A percentile compares a stretch with the other conserved stretches of the same genome.
Conservation (phyloP, 23 tunicate species). For the Diplosoma virens region DNA sequence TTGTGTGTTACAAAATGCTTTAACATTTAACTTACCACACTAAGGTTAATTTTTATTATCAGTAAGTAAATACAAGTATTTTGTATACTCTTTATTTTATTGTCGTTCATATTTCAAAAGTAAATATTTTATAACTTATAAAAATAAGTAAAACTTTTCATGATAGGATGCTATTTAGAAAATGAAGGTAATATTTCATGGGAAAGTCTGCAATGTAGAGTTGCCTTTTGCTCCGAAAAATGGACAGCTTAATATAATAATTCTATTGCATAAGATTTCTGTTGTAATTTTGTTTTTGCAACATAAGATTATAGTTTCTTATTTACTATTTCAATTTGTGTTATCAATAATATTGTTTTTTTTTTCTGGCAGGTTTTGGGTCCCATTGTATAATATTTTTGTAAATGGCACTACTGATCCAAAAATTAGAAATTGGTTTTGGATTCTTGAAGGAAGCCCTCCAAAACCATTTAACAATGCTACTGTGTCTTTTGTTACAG, state of each 20-base stretch:
- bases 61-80: background rate
- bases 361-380: slow-evolving; percentile 56
- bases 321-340: too few species aligned
- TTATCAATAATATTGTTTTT: background rate
- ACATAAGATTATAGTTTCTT: too few species aligned
- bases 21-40: background rate
- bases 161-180: background rate
- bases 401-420: slow-evolving; percentile 14
- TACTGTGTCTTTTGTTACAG: slow-evolving; percentile 32
- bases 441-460: slow-evolving; percentile 37
- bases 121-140: background rate
- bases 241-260: too few species aligned
- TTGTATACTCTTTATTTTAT: background rate
- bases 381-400: slow-evolving; percentile 38
- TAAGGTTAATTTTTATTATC: background rate
- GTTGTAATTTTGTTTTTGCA: too few species aligned
- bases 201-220: background rate
- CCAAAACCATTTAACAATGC: slow-evolving; percentile 2
- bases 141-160: background rate
- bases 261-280: too few species aligned
- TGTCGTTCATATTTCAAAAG: background rate
- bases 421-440: slow-evolving; percentile 49
- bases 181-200: background rate
- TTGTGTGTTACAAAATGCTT: background rate
- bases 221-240: background rate